phyloP scores from a whole-genome alignment of 2,113 vertebrate species.

The Synodontis membranacea region DNA sequence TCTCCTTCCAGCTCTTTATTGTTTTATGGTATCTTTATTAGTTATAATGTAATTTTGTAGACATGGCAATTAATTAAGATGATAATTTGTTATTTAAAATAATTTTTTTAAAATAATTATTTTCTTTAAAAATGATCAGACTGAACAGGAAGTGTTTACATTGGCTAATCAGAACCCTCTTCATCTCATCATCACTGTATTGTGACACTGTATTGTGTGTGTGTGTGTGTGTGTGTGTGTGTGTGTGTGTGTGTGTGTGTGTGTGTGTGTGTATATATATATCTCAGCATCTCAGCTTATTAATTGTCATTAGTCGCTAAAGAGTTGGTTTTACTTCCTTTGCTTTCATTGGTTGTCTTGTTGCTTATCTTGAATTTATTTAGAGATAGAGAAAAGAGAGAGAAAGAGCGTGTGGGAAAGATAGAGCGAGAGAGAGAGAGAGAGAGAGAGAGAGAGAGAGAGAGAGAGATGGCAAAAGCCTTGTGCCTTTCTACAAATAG shows the following conservation, averaged over 20 bases:
- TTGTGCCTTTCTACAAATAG: conserved; percentile 39
- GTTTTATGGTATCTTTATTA: too few species aligned
- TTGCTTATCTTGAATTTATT: conserved; percentile 38
- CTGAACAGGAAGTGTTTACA: background rate
- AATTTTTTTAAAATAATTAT: background rate
- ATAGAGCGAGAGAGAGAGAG: conserved; percentile 15
- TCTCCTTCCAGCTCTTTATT: background rate
- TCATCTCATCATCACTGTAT: background rate
- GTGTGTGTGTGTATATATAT: background rate
- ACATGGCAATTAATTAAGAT: background rate
- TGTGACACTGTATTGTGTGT: background rate
- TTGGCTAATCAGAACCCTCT: background rate
- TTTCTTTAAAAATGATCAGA: too few species aligned
- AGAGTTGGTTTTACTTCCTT: conserved; percentile 51
- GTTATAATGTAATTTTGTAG: background rate
- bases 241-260: background rate
- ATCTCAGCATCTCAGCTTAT: conserved; percentile 45
- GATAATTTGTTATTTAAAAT: background rate
- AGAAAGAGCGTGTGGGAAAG: background rate
- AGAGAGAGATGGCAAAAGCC: conserved; percentile 30
- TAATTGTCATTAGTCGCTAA: conserved; percentile 52
- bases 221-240: background rate
- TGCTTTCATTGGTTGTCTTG: conserved; percentile 35
- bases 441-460: conserved; percentile 11
- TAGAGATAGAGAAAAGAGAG: background rate